Conservation (phyloP, 2,797 vertebrate species). For the Gadopsis bispinosus region DNA sequence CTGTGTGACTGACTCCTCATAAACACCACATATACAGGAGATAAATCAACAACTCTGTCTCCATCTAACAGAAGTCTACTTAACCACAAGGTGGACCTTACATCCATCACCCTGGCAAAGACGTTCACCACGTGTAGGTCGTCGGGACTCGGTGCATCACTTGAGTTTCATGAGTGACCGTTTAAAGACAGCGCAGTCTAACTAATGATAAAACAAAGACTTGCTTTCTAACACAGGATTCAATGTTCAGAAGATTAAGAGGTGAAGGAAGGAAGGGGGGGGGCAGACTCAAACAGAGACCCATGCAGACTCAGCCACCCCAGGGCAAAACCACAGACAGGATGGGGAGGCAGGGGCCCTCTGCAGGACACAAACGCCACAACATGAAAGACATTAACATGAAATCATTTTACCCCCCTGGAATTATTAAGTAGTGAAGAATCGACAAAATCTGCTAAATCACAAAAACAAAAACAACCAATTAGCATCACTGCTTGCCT, state of each 20-base stretch:
- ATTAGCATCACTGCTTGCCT: not conserved
- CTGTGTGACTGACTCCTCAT: not conserved
- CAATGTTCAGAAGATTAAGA: conserved; percentile 60
- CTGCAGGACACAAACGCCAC: conserved; percentile 64
- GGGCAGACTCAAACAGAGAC: conserved; percentile 15
- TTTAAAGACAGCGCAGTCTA: not conserved
- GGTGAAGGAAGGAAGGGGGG: conserved; percentile 24
- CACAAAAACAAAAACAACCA: not conserved
- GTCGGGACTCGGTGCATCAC: not conserved
- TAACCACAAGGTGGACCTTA: not conserved
- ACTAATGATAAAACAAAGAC: conserved; percentile 59
- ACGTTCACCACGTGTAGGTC: conserved; percentile 8
- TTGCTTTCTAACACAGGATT: conserved; percentile 60
- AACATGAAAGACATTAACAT: conserved; percentile 33
- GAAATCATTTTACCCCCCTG: not conserved
- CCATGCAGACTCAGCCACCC: conserved; percentile 51
- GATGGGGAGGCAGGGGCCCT: conserved; percentile 64
- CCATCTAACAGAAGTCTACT: not conserved
- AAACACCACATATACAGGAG: not conserved
- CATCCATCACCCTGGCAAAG: not conserved
- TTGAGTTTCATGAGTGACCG: conserved; percentile 4
- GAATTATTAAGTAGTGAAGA: not conserved
- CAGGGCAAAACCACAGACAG: conserved; percentile 73
- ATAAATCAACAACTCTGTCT: not conserved
- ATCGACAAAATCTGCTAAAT: not conserved